Evolutionary conservation across 2,888 invertebrate genomes (phyloP), one percentile per base, ranked within the genome.

Genomic region (Ichneumoninae sp.): DNA sequence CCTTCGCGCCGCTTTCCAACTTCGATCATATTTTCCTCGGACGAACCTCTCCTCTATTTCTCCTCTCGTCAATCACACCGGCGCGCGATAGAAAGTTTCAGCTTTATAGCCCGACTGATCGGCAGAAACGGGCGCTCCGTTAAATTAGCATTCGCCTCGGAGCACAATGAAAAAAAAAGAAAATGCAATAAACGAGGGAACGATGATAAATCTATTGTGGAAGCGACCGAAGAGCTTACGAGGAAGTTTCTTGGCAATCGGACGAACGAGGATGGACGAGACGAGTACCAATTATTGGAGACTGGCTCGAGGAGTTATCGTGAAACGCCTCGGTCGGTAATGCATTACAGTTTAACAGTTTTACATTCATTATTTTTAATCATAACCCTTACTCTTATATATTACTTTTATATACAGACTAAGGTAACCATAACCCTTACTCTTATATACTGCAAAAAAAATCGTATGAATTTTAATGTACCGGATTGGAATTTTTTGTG

Each of bases 1-100:
- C 3, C 70, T 40, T 22, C n/a, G n/a, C 26, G 22, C 57, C 57
- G 73, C 44, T 73, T 73, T 73, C 73, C 44, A 73, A 73, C 73
- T 73, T 73, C 57, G 44, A 60, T 60, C 44, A 73, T 60, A 60
- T 33, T 44, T 57, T 73, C 57, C 57, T 7, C 73, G 19, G 19
- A 13, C 8, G 40, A 60, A 40, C 10, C 44, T 52, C 60, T 73
- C 22, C 26, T 52, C 13, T 47, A 47, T 47, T 57, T 73, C 57
- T 44, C 57, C 26, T 40, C 40, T 57, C 57, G 73, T 73, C 73
- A 60, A 73, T 73, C 73, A 73, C 57, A 60, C 36, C 26, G n/a
- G 26, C 30, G 30, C 22, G 7, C 54, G 19, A 16, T 22, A 40
- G 73, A 73, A 73, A 60, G 40, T 57, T 71, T 57, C 54, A 22